A percentile compares a stretch with the other conserved stretches of the same genome.
Conservation (phyloP, 35 echinoderm and acorn worm species). For the Strongylocentrotus purpuratus region DNA sequence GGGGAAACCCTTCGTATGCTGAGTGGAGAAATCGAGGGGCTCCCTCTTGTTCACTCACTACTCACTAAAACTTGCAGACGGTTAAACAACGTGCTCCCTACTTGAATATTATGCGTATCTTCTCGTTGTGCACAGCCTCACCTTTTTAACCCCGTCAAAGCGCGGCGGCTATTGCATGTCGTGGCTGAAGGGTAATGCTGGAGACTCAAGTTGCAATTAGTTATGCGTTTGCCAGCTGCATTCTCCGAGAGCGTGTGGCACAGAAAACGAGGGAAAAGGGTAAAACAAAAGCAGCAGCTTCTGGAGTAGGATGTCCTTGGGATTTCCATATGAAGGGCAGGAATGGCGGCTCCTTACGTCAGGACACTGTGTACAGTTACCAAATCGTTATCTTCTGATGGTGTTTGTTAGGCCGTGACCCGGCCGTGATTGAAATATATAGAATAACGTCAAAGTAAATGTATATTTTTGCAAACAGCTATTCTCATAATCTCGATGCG, state of each 20-base stretch:
- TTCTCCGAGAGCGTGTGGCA: conserved; percentile 18
- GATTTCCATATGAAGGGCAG: background rate
- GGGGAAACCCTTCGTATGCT: background rate
- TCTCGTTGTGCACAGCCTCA: conserved; percentile 5
- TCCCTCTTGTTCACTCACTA: background rate
- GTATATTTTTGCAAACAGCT: background rate
- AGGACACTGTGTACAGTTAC: background rate
- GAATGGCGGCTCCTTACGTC: background rate
- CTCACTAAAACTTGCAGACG: background rate
- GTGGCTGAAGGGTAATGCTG: conserved; percentile 10
- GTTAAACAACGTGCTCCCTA: background rate
- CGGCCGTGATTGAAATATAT: background rate
- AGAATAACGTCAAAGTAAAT: background rate
- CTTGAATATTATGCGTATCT: conserved; percentile 19
- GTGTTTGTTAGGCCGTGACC: background rate
- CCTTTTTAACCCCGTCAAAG: conserved; percentile 35
- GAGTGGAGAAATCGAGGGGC: background rate
- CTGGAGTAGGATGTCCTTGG: conserved; percentile 18
- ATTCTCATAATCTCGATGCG: too few species aligned
- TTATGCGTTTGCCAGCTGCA: conserved; percentile 37
- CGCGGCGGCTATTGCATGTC: conserved; percentile 30
- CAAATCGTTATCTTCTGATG: background rate
- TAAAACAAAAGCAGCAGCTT: background rate
- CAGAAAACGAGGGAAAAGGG: background rate
- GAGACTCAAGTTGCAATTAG: conserved; percentile 40